Evolutionary conservation across 2,113 vertebrate species (phyloP), one percentile per base, ranked within the genome.

Genomic region (Platichthys stellatus): DNA sequence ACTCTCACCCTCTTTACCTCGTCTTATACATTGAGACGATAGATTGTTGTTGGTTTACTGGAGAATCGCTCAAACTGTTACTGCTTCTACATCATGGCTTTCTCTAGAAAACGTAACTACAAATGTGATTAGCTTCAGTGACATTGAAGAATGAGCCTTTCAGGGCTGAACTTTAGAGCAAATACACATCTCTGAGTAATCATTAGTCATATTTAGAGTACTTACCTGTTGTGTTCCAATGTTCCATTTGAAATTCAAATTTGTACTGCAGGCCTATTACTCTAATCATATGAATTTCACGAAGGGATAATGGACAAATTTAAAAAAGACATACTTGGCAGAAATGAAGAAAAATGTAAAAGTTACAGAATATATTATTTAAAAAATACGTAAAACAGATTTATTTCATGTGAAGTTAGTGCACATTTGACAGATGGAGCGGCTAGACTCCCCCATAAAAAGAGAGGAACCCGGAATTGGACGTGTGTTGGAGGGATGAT

Each of bases 391-490:
- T 28, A 10, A 63, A 21, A 56, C 54, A 18, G 2, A 38, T 53
- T 7, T n/a, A 8, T 10, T 10, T 54, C 21, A 68, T 70, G 53
- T 79, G n/a, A 72, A 62, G 43, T 75, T n/a, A 21, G 21, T 49
- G 18, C 43, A 63, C 75, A 56, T 76, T 76, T 82, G 78, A 85
- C 75, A 68, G 45, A 65, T 66, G 57, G 35, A 40, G 24, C 58
- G 65, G 60, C 73, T 77, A 70, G 66, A 88, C 80, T 58, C 49
- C 74, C 38, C 63, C 79, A 81, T 60, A 53, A 83, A 84, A 74
- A 62, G 59, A 60, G 20, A 60, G 53, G 26, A 61, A 61, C 38
- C 61, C 28, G 61, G 17, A 18, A 59, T 60, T 40, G 56, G 62
- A 87, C 71, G 1, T 31, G 59, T 47, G 58, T 45, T 85, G 76